Base-by-base conservation (phyloP, 2,888 invertebrate species). In the Suillia variegata region DNA sequence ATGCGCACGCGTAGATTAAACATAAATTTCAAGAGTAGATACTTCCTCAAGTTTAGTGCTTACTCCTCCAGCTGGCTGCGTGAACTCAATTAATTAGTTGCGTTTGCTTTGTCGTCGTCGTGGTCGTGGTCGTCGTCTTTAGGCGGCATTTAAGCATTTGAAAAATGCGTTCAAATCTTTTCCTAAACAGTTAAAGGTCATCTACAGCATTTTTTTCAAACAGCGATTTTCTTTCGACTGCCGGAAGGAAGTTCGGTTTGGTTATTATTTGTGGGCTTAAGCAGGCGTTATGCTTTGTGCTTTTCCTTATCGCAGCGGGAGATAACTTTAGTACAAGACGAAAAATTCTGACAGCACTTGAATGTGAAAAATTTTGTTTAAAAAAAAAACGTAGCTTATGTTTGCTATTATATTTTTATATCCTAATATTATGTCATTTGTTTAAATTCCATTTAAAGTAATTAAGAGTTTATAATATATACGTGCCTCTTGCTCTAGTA, bases 221-320 rank as follows among this genome's bases (percentile, higher is more conserved):
- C 38, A 10, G 38, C 6, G n/a, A 38, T 38, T n/a, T n/a, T 38
- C 38, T 10, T 38, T n/a, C 3, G 3, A 66, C 66, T 69, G 74
- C 74, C 72, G 72, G 72, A 72, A 72, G 72, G 71, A 74, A 72
- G 71, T 65, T 63, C 68, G 64, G 65, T 63, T 58, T n/a, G 38
- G n/a, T n/a, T n/a, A n/a, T n/a, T n/a, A n/a, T n/a, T n/a, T n/a
- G 38, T n/a, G 8, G 38, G 4, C 12, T 13, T 38, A 38, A 38
- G 31, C 31, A 12, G 12, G 31, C 31, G 31, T 12, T 12, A 31
- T 31, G 31, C 38, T 8, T 45, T 20, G 20, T 45, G 18, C 13
- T 8, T 13, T 4, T 3, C 18, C 18, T 45, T 45, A 45, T 45
- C 45, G 4, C 13, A 20, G 6, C 13, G 17, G 5, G 10, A 45